These are phyloP conservation scores for Brachypodius melanocephalos DNA, from an alignment of 2,113 vertebrate genomes.

Conservation along the genomic window DNA sequence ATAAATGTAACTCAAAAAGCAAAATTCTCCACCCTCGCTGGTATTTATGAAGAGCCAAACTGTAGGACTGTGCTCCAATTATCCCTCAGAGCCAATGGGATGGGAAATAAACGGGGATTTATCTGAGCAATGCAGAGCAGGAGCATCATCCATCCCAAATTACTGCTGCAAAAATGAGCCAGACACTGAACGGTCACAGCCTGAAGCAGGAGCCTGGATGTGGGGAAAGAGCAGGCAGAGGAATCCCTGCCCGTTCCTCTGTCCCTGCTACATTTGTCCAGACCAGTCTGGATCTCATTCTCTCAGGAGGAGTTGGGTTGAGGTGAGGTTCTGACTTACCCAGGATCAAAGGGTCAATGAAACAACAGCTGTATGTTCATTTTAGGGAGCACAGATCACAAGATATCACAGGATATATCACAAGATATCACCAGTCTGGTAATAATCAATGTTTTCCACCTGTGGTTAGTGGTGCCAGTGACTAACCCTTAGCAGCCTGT, in stretches of 20 bases:
- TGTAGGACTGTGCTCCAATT: neutral
- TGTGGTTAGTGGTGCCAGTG: neutral
- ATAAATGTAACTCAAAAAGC: neutral
- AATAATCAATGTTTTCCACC: neutral
- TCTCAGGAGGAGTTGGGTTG: neutral
- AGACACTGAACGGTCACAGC: neutral
- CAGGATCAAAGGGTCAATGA: neutral
- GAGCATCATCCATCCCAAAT: neutral
- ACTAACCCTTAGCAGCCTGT: neutral
- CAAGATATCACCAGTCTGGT: too few relatives aligned
- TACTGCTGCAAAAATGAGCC: neutral
- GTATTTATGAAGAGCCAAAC: neutral
- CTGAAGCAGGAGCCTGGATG: neutral
- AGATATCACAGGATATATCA: too few relatives aligned
- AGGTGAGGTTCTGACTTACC: neutral
- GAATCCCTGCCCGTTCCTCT: neutral
- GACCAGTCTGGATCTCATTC: neutral
- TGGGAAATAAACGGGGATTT: neutral
- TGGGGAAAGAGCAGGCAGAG: neutral
- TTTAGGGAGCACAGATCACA: neutral
- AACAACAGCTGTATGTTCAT: neutral
- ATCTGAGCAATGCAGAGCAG: neutral
- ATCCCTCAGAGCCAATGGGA: neutral
- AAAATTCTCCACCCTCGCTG: neutral
- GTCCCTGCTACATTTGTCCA: accelerated